phyloP scores from a whole-genome alignment of 2,797 vertebrate species.

The Acanthornis magna region DNA sequence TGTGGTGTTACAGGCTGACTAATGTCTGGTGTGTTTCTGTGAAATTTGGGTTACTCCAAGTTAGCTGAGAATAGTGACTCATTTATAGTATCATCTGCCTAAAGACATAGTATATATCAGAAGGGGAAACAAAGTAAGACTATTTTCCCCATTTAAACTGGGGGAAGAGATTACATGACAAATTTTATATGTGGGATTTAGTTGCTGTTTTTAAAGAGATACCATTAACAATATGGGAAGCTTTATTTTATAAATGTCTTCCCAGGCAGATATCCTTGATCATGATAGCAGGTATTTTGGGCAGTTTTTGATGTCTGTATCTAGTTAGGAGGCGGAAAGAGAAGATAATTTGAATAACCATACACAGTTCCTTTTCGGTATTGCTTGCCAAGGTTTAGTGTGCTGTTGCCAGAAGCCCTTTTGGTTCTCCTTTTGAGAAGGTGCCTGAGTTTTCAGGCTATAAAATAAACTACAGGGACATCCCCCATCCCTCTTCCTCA shows the following conservation, averaged over 20 bases:
- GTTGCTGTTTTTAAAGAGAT: neutral
- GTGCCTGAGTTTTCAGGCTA: neutral
- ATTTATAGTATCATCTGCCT: neutral
- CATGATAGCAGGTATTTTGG: neutral
- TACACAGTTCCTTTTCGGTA: neutral
- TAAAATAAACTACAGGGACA: neutral
- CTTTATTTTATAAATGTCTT: neutral
- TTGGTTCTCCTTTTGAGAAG: neutral
- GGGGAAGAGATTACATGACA: neutral
- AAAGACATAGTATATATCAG: neutral
- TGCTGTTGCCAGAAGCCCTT: neutral
- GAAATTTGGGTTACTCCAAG: constrained; percentile 9
- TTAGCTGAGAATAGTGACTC: constrained; percentile 8
- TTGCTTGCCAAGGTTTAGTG: neutral
- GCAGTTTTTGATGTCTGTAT: neutral
- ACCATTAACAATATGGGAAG: neutral
- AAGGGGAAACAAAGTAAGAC: neutral
- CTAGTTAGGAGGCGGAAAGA: neutral
- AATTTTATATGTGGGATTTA: neutral
- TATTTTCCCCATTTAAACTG: neutral
- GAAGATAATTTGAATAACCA: neutral
- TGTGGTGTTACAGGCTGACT: neutral
- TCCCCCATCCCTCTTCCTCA: rapidly evolving
- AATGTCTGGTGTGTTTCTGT: neutral
- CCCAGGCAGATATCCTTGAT: neutral